Base-by-base conservation (phyloP, 2,113 vertebrate species). In the Pollimyrus isidori region DNA sequence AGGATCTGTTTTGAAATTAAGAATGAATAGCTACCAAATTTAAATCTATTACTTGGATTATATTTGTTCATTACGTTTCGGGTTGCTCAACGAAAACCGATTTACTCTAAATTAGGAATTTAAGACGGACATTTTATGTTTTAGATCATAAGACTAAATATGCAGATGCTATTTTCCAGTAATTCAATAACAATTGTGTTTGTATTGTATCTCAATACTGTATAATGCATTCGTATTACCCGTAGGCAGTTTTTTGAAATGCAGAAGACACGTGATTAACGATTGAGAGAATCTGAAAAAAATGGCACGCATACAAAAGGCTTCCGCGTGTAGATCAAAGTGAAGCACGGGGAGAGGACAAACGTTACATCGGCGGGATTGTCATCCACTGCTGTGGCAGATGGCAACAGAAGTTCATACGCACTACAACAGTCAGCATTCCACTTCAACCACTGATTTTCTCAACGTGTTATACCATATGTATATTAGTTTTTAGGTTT, bases 311-410 rank as follows among this genome's bases (percentile, higher is more conserved):
- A 89, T 48, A 83, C 23, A 9, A 69, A 17, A 17, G 23, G 58
- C 42, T 21, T 69, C 35, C 23, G 58, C 50, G 86, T 90, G 39
- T 13, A 93, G 94, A 96, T 96, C 95, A 96, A 96, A 96, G 93
- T 92, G 65, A 90, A 88, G 92, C 94, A 92, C 90, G 7, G 89
- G n/a, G 93, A 90, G 94, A 92, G 94, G 94, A 94, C 95, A 96
- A 96, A 95, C 42, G 94, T 92, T 91, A 42, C 90, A 92, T 52
- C 88, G 92, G 92, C 65, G 88, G 90, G 92, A 92, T 93, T 95
- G 94, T 93, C 95, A 95, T 94, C 92, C 53, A 65, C 90, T 90
- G 92, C 92, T 94, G 92, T 93, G 94, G 92, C 96, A 96, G 94
- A 96, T 95, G 96, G 94, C 4, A n/a, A 89, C 83, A 49, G 45